phyloP scores from a whole-genome alignment of 2,888 invertebrate species.

The Tipula unca region DNA sequence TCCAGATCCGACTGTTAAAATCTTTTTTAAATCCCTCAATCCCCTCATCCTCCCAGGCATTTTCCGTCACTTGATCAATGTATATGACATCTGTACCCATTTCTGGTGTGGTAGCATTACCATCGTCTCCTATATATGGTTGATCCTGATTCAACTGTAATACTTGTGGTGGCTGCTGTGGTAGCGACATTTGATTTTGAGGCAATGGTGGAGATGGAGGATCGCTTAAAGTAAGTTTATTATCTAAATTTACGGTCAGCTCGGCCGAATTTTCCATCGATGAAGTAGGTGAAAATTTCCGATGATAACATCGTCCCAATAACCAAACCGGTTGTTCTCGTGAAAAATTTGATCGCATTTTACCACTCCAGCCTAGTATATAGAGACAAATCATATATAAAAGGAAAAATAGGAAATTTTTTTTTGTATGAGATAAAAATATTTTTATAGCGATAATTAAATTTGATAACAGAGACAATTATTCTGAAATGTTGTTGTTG shows the following conservation, averaged over 20 bases:
- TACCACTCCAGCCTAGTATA: conserved; percentile 59
- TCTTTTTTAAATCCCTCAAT: conserved; percentile 78
- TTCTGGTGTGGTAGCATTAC: not conserved
- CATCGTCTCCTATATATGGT: not conserved
- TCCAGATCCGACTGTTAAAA: conserved; percentile 76
- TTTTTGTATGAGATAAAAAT: not conserved
- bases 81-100: conserved; percentile 22
- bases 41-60: conserved; percentile 45
- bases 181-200: not conserved
- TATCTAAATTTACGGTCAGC: conserved; percentile 27
- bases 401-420: not conserved
- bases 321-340: conserved; percentile 85
- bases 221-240: conserved; percentile 24
- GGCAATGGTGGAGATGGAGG: not conserved
- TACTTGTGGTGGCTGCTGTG: conserved; percentile 23
- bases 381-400: not conserved
- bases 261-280: conserved; percentile 43
- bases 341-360: conserved; percentile 66
- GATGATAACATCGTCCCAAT: conserved; percentile 73
- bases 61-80: conserved; percentile 33
- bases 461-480: not conserved
- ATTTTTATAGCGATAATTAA: not conserved
- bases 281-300: conserved; percentile 54
- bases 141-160: not conserved
- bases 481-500: not conserved